Evolutionary conservation across 1,140 invertebrate genomes (phyloP).

Genomic region (Scaptomyza graminum): DNA sequence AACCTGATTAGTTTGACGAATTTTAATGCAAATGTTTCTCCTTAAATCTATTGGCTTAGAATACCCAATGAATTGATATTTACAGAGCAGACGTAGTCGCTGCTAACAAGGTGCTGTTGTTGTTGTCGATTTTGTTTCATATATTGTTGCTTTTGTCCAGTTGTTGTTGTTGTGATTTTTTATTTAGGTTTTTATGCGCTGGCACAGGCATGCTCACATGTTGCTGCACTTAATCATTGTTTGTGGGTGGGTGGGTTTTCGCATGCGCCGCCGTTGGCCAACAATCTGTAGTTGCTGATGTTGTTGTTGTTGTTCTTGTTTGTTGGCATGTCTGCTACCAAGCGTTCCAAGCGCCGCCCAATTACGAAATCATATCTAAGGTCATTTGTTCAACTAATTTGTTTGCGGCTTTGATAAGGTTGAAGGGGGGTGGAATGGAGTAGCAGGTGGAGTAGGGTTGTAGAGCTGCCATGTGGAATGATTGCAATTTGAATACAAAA

Average conservation of each 20-base stretch:
- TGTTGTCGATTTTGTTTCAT: constrained; percentile 29
- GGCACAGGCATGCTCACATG: constrained; percentile 73
- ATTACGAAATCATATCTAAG: constrained; percentile 82
- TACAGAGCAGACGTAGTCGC: constrained; percentile 47
- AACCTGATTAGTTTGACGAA: no score
- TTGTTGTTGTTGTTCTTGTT: constrained; percentile 17
- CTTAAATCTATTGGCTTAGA: not conserved
- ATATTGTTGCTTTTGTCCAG: constrained; percentile 9
- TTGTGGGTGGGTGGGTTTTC: constrained; percentile 77
- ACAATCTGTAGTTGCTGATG: constrained; percentile 36
- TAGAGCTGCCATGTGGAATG: constrained; percentile 26
- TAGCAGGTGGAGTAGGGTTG: not conserved
- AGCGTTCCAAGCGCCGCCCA: constrained; percentile 50
- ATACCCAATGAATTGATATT: constrained; percentile 17
- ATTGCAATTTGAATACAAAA: constrained; percentile 44
- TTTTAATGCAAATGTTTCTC: no score
- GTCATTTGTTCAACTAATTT: constrained; percentile 79
- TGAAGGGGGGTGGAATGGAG: not conserved
- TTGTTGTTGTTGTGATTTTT: constrained; percentile 54
- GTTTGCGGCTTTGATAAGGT: constrained; percentile 29
- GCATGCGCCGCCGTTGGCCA: constrained; percentile 72
- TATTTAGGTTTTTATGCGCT: constrained; percentile 62
- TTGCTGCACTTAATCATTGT: constrained; percentile 77
- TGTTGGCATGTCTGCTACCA: constrained; percentile 30
- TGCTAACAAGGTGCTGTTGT: constrained; percentile 65